Percentiles rank a stretch among this genome's conserved stretches.
Conservation (phyloP, 2,888 invertebrate species). For the Apeira syringaria region DNA sequence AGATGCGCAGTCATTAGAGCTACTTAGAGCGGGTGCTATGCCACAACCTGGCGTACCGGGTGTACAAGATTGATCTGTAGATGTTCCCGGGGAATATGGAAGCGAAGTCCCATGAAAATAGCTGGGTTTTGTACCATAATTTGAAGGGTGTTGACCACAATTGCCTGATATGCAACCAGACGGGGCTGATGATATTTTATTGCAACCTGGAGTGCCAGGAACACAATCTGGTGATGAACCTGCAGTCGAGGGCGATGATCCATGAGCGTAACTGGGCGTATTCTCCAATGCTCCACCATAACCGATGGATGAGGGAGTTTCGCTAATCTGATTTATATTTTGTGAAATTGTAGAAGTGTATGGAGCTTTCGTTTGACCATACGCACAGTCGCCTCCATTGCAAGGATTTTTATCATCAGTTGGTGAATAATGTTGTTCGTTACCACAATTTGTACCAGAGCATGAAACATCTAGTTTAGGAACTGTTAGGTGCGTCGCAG, state of each 20-base stretch:
- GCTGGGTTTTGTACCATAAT: not conserved
- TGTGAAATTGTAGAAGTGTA: conserved; percentile 9
- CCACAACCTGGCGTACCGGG: conserved; percentile 9
- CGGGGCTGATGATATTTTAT: not conserved
- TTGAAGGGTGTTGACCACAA: not conserved
- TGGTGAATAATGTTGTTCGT: not conserved
- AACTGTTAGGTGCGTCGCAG: conserved; percentile 50
- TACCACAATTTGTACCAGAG: conserved; percentile 28
- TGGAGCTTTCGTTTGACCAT: conserved; percentile 23
- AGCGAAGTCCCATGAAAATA: conserved; percentile 2
- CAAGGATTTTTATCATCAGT: conserved; percentile 13
- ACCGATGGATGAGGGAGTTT: not conserved
- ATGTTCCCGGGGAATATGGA: conserved; percentile 17
- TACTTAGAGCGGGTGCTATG: not conserved
- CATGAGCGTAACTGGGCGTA: conserved; percentile 6
- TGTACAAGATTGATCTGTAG: not conserved
- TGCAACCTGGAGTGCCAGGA: conserved; percentile 6
- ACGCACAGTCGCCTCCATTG: conserved; percentile 27
- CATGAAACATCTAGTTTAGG: conserved; percentile 52
- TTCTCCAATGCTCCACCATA: not conserved
- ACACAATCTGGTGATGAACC: not conserved
- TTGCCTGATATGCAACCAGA: not conserved
- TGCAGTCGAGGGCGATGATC: not conserved
- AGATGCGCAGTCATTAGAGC: conserved; percentile 1
- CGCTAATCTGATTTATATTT: conserved; percentile 8